Conservation (phyloP, 2,888 invertebrate species). For the Eulithis testata region DNA sequence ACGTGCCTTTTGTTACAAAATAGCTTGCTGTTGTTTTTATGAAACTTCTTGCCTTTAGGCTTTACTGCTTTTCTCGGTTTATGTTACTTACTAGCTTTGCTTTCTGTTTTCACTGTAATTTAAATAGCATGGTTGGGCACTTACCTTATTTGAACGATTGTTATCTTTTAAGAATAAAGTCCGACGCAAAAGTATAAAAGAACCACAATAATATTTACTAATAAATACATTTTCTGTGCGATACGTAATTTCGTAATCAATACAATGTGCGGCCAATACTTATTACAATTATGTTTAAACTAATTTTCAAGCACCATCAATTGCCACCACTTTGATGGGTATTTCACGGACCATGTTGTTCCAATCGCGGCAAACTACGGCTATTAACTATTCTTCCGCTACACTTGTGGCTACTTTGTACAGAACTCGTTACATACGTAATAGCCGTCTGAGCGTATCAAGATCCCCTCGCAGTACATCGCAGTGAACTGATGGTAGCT, state of each 20-base stretch:
- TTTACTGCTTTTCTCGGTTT: slow-evolving; percentile 21
- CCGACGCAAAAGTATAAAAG: too few species aligned
- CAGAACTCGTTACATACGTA: slow-evolving; percentile 61
- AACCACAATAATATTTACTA: too few species aligned
- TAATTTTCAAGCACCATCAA: neutral
- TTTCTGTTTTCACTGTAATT: slow-evolving; percentile 21
- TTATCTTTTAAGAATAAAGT: too few species aligned
- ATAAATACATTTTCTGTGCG: too few species aligned
- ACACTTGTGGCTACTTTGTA: slow-evolving; percentile 22
- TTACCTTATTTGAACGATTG: too few species aligned
- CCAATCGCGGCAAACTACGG: slow-evolving; percentile 46
- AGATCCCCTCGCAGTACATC: slow-evolving; percentile 35
- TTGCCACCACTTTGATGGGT: slow-evolving; percentile 1
- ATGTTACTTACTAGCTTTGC: slow-evolving; percentile 10
- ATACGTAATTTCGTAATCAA: too few species aligned
- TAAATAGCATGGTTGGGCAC: slow-evolving; percentile 5
- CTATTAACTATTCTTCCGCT: slow-evolving; percentile 47
- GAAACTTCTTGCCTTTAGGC: slow-evolving; percentile 26
- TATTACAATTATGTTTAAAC: neutral
- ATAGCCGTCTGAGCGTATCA: slow-evolving; percentile 65
- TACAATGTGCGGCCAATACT: too few species aligned
- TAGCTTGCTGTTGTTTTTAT: slow-evolving; percentile 50
- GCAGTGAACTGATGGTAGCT: slow-evolving; percentile 41
- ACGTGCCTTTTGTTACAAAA: slow-evolving; percentile 63
- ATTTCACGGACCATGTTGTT: slow-evolving; percentile 25